A percentile compares a stretch with the other conserved stretches of the same genome.
Conservation (phyloP, 2,113 vertebrate genomes). For the Thinocorus orbignyianus region DNA sequence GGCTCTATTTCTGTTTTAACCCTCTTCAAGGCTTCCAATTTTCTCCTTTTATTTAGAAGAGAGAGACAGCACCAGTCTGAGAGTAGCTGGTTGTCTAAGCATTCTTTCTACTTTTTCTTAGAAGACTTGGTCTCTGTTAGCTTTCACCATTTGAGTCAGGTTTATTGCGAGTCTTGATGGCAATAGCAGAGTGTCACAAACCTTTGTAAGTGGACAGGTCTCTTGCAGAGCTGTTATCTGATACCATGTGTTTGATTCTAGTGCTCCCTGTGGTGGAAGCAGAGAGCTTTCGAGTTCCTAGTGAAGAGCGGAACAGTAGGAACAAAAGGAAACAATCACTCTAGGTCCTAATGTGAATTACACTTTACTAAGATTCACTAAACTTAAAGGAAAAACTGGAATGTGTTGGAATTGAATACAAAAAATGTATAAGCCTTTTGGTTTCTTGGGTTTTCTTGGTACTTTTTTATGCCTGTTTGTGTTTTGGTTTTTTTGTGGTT, state of each 20-base stretch:
- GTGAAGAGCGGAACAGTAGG: background rate
- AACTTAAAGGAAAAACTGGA: background rate
- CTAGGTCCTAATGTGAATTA: background rate
- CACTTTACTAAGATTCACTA: background rate
- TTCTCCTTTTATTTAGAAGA: background rate
- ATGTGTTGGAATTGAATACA: background rate
- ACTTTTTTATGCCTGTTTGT: background rate
- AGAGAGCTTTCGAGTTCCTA: background rate
- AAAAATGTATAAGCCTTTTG: background rate
- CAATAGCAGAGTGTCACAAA: background rate
- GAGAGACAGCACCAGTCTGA: background rate
- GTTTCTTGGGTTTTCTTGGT: accelerated
- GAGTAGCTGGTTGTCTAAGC: background rate
- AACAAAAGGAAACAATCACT: background rate
- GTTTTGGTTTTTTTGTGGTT: background rate
- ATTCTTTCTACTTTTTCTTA: background rate
- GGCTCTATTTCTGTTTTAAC: background rate
- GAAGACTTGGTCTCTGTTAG: background rate
- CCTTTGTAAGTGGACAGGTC: background rate
- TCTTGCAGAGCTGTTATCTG: background rate
- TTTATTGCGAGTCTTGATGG: background rate
- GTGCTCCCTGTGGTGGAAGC: background rate
- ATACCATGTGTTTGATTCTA: background rate
- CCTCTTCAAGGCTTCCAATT: background rate
- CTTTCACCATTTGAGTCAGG: background rate